Evolutionary conservation across 2,888 invertebrate genomes (phyloP).

Genomic region (Scaptomyza caliginosa): DNA sequence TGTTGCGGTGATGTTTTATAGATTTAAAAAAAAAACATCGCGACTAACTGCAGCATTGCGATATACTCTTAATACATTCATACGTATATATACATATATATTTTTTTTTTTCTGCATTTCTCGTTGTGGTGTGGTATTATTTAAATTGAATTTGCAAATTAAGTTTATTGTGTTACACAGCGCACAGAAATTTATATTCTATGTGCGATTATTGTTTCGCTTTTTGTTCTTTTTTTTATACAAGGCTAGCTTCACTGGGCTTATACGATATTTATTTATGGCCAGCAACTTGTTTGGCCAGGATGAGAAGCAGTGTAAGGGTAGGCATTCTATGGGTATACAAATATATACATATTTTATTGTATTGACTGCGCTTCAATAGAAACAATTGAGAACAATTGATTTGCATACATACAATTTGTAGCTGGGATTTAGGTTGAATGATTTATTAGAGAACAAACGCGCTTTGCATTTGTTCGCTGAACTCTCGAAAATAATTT

Average conservation of each 20-base stretch:
- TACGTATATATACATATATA: background rate
- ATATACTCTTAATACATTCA: constrained; percentile 10
- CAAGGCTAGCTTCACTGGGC: constrained; percentile 43
- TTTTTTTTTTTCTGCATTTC: constrained; percentile 23
- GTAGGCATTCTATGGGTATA: constrained; percentile 7
- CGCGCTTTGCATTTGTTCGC: constrained; percentile 34
- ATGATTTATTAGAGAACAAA: constrained; percentile 63
- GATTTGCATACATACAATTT: constrained; percentile 74
- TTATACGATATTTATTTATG: constrained; percentile 76
- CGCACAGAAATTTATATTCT: constrained; percentile 65
- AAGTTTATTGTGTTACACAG: constrained; percentile 69
- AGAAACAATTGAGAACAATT: constrained; percentile 74
- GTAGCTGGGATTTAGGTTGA: constrained; percentile 71
- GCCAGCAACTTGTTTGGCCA: constrained; percentile 57
- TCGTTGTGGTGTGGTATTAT: constrained; percentile 59
- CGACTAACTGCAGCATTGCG: constrained; percentile 16
- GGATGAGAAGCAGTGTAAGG: constrained; percentile 18
- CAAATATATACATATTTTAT: constrained; percentile 52
- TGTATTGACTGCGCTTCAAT: constrained; percentile 53
- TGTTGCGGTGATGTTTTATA: constrained; percentile 21
- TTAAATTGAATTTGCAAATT: constrained; percentile 77
- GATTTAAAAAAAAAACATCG: background rate
- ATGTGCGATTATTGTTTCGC: constrained; percentile 60
- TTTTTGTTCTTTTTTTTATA: constrained; percentile 14
- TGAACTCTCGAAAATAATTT: constrained; percentile 14